A percentile compares a stretch with the other conserved stretches of the same genome.
Evolutionary conservation across 2,113 vertebrate genomes (phyloP).

Genomic region (Chrysemys picta): DNA sequence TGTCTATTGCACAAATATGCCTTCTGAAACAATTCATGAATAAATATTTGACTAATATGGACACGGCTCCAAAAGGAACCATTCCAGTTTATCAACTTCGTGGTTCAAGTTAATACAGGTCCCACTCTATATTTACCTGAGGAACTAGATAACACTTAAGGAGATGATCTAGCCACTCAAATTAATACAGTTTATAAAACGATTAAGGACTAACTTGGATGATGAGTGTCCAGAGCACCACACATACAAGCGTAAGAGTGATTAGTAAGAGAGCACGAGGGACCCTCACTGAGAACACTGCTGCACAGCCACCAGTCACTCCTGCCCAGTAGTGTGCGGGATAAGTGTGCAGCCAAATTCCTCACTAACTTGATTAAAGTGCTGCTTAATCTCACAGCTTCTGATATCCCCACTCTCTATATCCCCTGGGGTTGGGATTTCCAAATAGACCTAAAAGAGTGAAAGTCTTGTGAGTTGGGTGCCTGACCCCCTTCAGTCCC

Average conservation of each 20-base stretch:
- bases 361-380: fast-evolving
- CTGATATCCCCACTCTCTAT: background rate
- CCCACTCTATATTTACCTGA: constrained; percentile 43
- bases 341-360: fast-evolving
- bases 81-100: constrained; percentile 73
- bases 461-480: background rate
- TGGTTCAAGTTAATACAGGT: constrained; percentile 63
- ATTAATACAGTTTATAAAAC: fast-evolving
- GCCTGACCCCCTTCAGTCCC: fast-evolving
- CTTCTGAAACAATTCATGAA: constrained; percentile 58
- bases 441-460: background rate
- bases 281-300: background rate
- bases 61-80: constrained; percentile 47
- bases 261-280: background rate
- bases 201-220: background rate
- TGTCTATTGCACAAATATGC: constrained; percentile 59
- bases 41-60: constrained; percentile 68
- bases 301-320: background rate
- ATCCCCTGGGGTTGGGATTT: background rate
- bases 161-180: constrained; percentile 32
- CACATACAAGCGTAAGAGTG: constrained; percentile 24
- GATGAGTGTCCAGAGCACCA: background rate
- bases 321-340: background rate
- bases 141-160: constrained; percentile 31
- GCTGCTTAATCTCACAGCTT: background rate